Evolutionary conservation across 2,797 vertebrate genomes (phyloP), one percentile per base, ranked within the genome.

Genomic region (Alauda arvensis): DNA sequence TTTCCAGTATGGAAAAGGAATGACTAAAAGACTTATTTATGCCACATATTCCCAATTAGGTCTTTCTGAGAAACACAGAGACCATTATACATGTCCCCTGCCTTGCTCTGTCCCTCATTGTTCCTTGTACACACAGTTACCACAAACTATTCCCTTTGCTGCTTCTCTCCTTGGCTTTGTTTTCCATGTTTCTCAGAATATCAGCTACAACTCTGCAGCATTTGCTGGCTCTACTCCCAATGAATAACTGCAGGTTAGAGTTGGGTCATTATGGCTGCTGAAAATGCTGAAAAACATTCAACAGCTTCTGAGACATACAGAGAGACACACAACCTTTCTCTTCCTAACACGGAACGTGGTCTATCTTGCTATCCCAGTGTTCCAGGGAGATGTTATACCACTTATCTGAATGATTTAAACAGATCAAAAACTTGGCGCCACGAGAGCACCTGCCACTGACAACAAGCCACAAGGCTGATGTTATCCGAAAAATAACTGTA

Each of bases 251-350:
- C 82, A 93, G 51, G 90, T 90, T 95, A 39, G 52, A 85, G n/a
- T 17, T 37, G 29, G 42, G 12, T 90, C 61, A 55, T 93, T 96
- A 94, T 9, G 85, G 59, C 78, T 87, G 92, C 79, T 91, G 71
- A 93, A 94, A 92, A 89, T 85, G 75, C 90, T 88, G 78, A 75
- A 93, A 91, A 92, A 89, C 85, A 91, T 94, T 93, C 86, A 89
- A 55, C 51, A 63, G 81, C 57, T 83, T 69, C 77, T 51, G 53
- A 93, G 60, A 70, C 63, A 79, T 39, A 9, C 28, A 68, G 78
- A 28, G 55, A 86, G 88, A 86, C 84, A 55, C 14, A 48, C 49
- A 63, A 31, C 67, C 71, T 78, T 76, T 68, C 85, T 52, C 60
- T 91, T 80, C 68, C 91, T 71, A 72, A 77, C 74, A 67, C n/a